Conservation (phyloP, 2,797 vertebrate genomes). For the Anas acuta region DNA sequence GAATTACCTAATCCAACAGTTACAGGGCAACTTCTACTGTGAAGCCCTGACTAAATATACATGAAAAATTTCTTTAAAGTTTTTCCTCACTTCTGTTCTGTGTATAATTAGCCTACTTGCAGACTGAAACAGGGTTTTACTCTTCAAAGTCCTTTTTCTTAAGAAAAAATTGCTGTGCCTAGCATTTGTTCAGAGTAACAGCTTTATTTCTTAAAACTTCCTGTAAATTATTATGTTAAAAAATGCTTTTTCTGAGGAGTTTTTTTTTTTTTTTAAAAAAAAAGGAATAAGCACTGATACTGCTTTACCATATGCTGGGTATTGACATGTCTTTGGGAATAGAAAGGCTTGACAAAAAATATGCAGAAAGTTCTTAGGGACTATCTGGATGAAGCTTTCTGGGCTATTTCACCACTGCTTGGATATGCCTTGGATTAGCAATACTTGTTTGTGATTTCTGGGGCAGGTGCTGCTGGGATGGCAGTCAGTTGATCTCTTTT, state of each 20-base stretch:
- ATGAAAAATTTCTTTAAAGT: not conserved
- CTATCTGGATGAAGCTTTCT: not conserved
- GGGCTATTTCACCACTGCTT: not conserved
- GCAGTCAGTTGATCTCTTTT: not conserved
- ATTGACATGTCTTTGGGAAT: not conserved
- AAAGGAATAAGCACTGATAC: not conserved
- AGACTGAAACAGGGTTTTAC: not conserved
- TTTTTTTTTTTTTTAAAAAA: not conserved
- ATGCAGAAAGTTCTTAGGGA: not conserved
- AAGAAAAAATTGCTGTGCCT: not conserved
- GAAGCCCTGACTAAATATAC: not conserved
- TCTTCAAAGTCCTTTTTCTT: not conserved
- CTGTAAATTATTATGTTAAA: not conserved
- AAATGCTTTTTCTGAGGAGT: not conserved
- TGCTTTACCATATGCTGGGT: not conserved
- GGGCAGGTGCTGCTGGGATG: not conserved
- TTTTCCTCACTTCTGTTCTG: not conserved
- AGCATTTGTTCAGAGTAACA: not conserved
- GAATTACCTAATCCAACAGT: not conserved
- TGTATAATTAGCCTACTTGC: not conserved
- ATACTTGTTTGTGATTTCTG: not conserved
- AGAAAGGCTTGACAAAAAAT: not conserved
- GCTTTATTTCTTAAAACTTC: not conserved
- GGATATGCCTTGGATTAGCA: too few relatives aligned
- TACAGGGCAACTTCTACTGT: not conserved